These are phyloP conservation scores for Eptesicus fuscus DNA, from an alignment of 2,113 vertebrate genomes.

Conservation along the genomic window DNA sequence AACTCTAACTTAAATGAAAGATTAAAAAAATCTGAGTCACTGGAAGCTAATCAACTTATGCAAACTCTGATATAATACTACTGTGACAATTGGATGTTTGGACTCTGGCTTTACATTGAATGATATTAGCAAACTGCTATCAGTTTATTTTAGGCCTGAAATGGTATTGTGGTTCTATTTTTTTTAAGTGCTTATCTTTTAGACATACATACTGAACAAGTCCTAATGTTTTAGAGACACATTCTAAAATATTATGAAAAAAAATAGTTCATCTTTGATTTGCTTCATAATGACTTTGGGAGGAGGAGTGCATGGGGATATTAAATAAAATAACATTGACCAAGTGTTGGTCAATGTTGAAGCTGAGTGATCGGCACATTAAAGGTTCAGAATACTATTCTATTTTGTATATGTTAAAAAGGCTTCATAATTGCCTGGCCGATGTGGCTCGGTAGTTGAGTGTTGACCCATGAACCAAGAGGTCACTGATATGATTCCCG, in stretches of 20 bases:
- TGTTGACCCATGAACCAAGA: too few species aligned
- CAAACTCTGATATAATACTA: not conserved
- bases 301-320: not conserved
- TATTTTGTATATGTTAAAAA: not conserved
- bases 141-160: not conserved
- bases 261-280: not conserved
- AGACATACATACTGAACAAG: not conserved
- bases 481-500: too few species aligned
- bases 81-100: not conserved
- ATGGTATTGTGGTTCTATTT: not conserved
- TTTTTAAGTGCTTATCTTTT: not conserved
- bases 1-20: not conserved
- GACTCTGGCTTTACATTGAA: not conserved
- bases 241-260: not conserved
- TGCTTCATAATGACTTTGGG: not conserved
- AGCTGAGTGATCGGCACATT: not conserved
- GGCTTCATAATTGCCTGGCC: not conserved
- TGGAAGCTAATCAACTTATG: not conserved
- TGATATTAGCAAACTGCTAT: not conserved
- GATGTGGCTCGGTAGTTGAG: too few species aligned
- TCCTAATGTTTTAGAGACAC: not conserved
- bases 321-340: not conserved
- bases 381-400: not conserved
- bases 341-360: not conserved
- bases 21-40: not conserved